Base-by-base conservation (phyloP, 2,797 vertebrate genomes). In the Notolepis coatsorum region DNA sequence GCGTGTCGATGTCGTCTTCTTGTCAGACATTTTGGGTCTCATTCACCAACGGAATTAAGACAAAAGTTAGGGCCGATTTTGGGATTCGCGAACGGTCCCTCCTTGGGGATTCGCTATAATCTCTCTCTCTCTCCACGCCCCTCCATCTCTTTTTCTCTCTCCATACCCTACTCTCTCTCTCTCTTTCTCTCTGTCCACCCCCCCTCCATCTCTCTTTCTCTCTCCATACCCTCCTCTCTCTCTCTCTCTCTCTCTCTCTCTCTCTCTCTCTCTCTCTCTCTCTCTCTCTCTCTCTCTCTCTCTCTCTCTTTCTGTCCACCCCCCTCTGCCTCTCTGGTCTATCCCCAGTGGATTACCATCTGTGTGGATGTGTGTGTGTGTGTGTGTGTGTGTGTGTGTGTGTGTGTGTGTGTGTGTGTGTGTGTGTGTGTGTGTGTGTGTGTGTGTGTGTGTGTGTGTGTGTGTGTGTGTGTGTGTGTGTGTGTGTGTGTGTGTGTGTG, bases 321-420 rank as follows among this genome's bases (percentile, higher is more conserved):
- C 48, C 39, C 47, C 57, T 71, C 50, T 68, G 24, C 73, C 71
- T 66, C 70, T 66, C 57, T 50, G 3, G 53, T 61, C 33, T 10
- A 3, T 42, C 57, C 52, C 68, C 45, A 28, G 13, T 35, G 43
- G 69, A 77, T 82, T 67, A 79, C 43, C 48, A 4, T 25, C 31
- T n/a, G n/a, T n/a, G n/a, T n/a, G n/a, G n/a, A n/a, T n/a, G n/a
- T 51, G 23, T 65, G 4, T 63, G 38, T 61, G 42, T 57, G 50
- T 48, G 38, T 47, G 17, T 46, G 39, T 50, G 60, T 45, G 54
- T 35, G 59, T 21, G 59, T 48, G 28, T 51, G 46, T 31, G 38
- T 33, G 48, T 30, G 37, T 25, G 52, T 30, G 52, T 55, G 51
- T 53, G 51, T 53, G 37, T 55, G 52, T 55, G 38, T 28, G 52